Conservation (phyloP, 2,797 vertebrate genomes). For the Lacerta viridis region DNA sequence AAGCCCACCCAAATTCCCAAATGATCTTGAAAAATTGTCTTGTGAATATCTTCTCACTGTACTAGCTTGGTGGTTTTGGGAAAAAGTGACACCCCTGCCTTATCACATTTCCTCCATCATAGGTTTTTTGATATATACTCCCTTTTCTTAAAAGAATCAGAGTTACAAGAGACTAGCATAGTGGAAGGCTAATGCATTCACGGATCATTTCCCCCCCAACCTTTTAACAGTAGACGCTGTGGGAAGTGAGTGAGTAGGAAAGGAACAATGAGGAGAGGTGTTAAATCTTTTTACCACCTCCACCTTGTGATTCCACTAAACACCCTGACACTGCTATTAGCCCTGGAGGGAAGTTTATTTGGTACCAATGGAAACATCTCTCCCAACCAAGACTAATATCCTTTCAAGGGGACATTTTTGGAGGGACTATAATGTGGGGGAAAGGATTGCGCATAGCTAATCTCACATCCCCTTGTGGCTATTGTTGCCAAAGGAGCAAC, state of each 20-base stretch:
- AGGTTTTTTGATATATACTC: neutral
- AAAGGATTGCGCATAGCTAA: neutral
- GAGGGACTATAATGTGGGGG: neutral
- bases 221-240: neutral
- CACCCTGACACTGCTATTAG: neutral
- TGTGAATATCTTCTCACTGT: neutral
- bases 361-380: neutral
- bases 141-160: neutral
- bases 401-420: neutral
- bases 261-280: neutral
- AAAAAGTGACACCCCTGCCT: neutral
- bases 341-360: neutral
- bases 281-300: neutral
- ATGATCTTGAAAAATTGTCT: neutral
- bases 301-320: neutral
- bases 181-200: neutral
- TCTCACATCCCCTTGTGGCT: no score
- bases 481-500: neutral
- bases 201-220: no score
- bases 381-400: neutral
- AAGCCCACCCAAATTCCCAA: neutral
- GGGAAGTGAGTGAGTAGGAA: no score
- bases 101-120: constrained; percentile 12
- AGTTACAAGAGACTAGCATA: neutral
- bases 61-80: neutral